These are phyloP conservation scores for Tauraco hartlaubi DNA, from an alignment of 2,797 vertebrate species.

Conservation along the genomic window DNA sequence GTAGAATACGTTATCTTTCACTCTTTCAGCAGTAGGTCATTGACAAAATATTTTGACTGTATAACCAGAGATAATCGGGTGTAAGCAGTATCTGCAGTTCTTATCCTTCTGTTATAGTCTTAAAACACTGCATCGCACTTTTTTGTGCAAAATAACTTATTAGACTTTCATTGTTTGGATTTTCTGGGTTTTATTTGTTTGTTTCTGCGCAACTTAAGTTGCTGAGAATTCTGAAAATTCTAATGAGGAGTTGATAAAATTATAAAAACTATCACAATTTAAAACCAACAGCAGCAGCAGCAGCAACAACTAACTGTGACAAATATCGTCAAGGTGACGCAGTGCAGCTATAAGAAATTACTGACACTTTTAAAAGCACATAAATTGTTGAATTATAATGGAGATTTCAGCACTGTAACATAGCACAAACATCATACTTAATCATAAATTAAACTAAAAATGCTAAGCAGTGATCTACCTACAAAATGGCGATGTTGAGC, in stretches of 20 bases:
- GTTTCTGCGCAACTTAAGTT: background rate
- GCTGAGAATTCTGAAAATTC: background rate
- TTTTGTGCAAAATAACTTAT: background rate
- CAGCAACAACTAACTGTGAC: background rate
- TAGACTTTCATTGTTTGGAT: background rate
- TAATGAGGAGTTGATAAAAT: background rate
- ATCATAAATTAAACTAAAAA: background rate
- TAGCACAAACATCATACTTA: background rate
- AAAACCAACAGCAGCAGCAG: background rate
- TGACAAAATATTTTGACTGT: background rate
- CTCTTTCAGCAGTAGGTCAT: background rate
- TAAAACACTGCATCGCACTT: background rate
- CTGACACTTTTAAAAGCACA: background rate
- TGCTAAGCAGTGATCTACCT: background rate
- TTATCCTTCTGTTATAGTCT: background rate
- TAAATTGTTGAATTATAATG: background rate
- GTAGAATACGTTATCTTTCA: conserved; percentile 8
- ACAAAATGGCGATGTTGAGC: background rate
- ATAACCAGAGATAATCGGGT: background rate
- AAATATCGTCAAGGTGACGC: background rate
- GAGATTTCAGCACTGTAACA: background rate
- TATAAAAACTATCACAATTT: background rate
- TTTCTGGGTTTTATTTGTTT: background rate
- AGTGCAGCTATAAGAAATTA: background rate
- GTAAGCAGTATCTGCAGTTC: background rate